phyloP scores from a whole-genome alignment of 2,797 vertebrate species.

The Microchirus variegatus region DNA sequence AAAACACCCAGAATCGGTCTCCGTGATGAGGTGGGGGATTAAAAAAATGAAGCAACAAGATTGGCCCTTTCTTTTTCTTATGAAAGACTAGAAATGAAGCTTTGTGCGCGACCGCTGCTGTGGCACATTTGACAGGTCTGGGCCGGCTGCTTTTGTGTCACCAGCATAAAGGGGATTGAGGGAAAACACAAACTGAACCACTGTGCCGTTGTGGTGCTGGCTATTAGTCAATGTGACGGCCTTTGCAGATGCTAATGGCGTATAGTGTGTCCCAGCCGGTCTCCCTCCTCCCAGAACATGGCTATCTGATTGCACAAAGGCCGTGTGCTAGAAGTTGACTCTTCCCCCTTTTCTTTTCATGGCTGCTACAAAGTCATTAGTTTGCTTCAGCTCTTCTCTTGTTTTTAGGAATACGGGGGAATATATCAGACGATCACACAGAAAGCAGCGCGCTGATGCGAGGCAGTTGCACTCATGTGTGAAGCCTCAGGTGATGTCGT shows the following conservation, averaged over 20 bases:
- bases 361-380: constrained; percentile 80
- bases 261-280: constrained; percentile 86
- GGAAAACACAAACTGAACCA: constrained; percentile 93
- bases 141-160: constrained; percentile 93
- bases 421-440: constrained; percentile 59
- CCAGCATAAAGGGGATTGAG: constrained; percentile 87
- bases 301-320: constrained; percentile 88
- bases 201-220: constrained; percentile 81
- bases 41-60: constrained; percentile 80
- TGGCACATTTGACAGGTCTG: constrained; percentile 93
- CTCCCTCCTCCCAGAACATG: constrained; percentile 80
- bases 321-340: constrained; percentile 84
- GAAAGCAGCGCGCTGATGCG: constrained; percentile 58
- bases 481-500: constrained; percentile 73
- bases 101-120: constrained; percentile 87
- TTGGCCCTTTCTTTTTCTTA: constrained; percentile 70
- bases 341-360: constrained; percentile 76
- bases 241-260: constrained; percentile 99
- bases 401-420: constrained; percentile 64
- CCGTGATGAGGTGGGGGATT: constrained; percentile 67
- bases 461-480: constrained; percentile 53
- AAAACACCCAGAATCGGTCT: constrained; percentile 57
- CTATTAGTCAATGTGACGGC: constrained; percentile 87
- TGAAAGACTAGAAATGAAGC: constrained; percentile 87
- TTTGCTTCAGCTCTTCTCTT: constrained; percentile 34